Percentiles rank a stretch among this genome's conserved stretches.
phyloP scores from a whole-genome alignment of 2,888 invertebrate species.

The Philopedon plagiatum region DNA sequence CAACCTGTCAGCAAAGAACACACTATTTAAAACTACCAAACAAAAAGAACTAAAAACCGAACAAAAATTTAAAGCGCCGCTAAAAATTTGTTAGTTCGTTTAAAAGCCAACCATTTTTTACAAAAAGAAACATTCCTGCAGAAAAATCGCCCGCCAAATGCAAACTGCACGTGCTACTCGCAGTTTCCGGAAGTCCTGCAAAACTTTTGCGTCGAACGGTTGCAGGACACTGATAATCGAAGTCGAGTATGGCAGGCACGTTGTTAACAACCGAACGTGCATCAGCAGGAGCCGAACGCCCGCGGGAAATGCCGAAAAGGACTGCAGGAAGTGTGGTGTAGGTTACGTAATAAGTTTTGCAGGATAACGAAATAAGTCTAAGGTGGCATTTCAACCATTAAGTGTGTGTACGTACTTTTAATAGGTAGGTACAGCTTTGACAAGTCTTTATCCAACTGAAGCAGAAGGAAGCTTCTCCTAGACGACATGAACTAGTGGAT shows the following conservation, averaged over 20 bases:
- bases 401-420: too few relatives aligned
- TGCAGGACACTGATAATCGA: constrained; percentile 49
- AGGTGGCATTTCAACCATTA: too few relatives aligned
- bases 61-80: not conserved
- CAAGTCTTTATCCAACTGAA: too few relatives aligned
- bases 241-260: constrained; percentile 36
- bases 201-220: constrained; percentile 31
- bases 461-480: too few relatives aligned
- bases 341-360: constrained; percentile 43
- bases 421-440: too few relatives aligned
- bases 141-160: constrained; percentile 19
- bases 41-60: not conserved
- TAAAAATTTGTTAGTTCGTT: not conserved
- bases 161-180: constrained; percentile 35
- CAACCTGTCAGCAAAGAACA: not conserved
- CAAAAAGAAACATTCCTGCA: not conserved
- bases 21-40: not conserved
- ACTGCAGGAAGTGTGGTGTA: constrained; percentile 46
- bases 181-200: constrained; percentile 40
- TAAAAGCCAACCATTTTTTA: not conserved
- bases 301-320: constrained; percentile 42
- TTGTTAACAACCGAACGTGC: constrained; percentile 39
- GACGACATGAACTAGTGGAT: too few relatives aligned
- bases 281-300: constrained; percentile 42
- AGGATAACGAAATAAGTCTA: constrained; percentile 27